Evolutionary conservation across 2,113 vertebrate genomes (phyloP).

Genomic region (Sinosuthora webbiana): DNA sequence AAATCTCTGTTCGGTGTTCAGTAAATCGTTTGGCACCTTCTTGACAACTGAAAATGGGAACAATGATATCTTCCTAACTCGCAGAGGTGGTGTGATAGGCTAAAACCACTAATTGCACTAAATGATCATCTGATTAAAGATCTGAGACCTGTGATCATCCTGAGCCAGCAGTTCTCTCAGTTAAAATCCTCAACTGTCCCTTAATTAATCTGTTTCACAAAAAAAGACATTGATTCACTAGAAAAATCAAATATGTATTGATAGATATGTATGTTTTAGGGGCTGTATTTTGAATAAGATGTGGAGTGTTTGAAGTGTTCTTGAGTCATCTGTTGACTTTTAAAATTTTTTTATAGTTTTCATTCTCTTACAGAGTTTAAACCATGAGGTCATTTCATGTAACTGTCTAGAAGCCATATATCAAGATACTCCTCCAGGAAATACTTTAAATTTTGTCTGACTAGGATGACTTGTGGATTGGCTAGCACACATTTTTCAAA

Average conservation of each 20-base stretch:
- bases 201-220: not conserved
- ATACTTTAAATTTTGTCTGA: not conserved
- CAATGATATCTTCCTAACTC: not conserved
- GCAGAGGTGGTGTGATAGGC: not conserved
- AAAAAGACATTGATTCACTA: not conserved
- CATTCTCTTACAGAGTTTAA: not conserved
- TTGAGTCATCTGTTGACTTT: not conserved
- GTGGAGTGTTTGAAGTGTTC: not conserved
- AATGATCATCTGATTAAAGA: not conserved
- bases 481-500: not conserved
- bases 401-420: not conserved
- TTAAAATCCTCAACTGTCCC: not conserved
- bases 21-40: not conserved
- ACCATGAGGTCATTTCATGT: not conserved
- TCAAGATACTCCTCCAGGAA: not conserved
- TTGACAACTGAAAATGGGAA: not conserved
- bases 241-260: not conserved
- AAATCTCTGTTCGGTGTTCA: not conserved
- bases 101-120: not conserved
- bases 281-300: not conserved
- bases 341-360: not conserved
- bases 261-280: not conserved
- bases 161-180: not conserved
- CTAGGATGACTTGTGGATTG: not conserved
- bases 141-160: not conserved